These are phyloP conservation scores for Oxyura jamaicensis DNA, from an alignment of 2,113 vertebrate species.

Conservation along the genomic window DNA sequence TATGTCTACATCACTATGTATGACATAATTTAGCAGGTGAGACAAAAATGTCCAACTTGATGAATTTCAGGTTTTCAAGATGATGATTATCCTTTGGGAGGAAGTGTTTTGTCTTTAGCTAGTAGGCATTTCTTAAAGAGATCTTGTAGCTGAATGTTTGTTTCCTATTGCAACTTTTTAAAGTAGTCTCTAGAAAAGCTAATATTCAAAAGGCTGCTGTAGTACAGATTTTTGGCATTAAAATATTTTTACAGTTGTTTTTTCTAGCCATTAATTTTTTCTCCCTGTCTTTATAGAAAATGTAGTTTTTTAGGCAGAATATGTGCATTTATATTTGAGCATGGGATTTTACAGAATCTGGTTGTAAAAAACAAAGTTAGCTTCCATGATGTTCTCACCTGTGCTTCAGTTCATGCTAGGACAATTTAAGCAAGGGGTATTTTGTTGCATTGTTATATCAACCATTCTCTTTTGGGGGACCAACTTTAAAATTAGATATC, in stretches of 20 bases:
- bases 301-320: not conserved
- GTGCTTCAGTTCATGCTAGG: not conserved
- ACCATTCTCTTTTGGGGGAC: not conserved
- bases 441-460: not conserved
- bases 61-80: not conserved
- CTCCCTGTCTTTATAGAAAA: not conserved
- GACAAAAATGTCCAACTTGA: not conserved
- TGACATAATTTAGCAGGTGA: not conserved
- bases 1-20: not conserved
- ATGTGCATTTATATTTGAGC: not conserved
- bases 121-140: not conserved
- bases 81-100: not conserved
- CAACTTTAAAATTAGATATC: not conserved
- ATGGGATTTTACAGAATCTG: not conserved
- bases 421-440: not conserved
- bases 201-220: not conserved
- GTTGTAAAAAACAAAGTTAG: not conserved
- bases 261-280: not conserved
- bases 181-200: not conserved
- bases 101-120: not conserved
- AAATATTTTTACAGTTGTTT: not conserved
- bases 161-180: not conserved
- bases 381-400: not conserved
- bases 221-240: not conserved
- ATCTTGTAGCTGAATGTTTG: not conserved